Base-by-base conservation (phyloP, 2,888 invertebrate species). In the Podabrus alpinus region DNA sequence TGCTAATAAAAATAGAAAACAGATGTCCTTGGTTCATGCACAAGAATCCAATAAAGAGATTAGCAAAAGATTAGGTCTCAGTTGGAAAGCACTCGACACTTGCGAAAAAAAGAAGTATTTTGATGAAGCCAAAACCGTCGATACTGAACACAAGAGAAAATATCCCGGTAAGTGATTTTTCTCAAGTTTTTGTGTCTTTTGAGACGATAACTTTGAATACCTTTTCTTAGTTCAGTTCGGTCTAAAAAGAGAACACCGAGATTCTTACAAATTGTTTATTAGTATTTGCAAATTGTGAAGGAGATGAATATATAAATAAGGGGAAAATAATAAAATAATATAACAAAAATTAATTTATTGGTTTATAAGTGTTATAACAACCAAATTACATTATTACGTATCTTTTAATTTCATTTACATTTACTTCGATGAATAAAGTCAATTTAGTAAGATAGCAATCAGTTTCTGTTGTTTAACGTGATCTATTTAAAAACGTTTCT, bases 11-110 rank as follows among this genome's bases (percentile, higher is more conserved):
- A 90, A 90, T 87, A 84, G 92, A 25, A 90, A 90, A 81, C 88
- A 88, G 80, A 85, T 91, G 79, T 90, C 91, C 1, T 85, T 87
- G 59, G 86, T 89, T 80, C 89, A 88, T 84, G 91, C 91, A 0
- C 86, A 89, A 13, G 91, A 91, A 79, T 90, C 90, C 60, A 92
- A 91, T 84, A 91, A 91, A 84, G 90, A 90, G 81, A 91, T 91
- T 78, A 91, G 91, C 80, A 90, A 90, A 80, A 87, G 90, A 82
- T 85, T 92, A 71, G 92, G 92, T 15, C 86, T 86, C 16, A 88
- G 90, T 78, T 92, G 91, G 92, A 91, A 91, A 83, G 87, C 86
- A 73, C 87, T 92, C 85, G 84, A 87, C 9, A 85, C 88, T 69
- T 87, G 88, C n/a, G 86, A 88, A 68, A 91, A 90, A 82, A 89